Evolutionary conservation across 1,140 invertebrate genomes (phyloP).

Genomic region (Melipona quadrifasciata): DNA sequence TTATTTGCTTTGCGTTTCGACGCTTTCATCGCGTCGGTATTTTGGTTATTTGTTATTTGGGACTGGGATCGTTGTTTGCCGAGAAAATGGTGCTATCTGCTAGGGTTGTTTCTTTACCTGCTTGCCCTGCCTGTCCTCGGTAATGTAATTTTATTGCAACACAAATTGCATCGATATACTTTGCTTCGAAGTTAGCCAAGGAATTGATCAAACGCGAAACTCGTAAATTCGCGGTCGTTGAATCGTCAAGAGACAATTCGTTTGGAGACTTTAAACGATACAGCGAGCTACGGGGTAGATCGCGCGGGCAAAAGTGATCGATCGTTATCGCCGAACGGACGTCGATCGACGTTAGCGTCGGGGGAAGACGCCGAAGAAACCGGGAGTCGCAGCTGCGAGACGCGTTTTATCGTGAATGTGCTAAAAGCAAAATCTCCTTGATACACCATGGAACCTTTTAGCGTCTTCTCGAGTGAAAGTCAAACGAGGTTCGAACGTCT

Average conservation of each 20-base stretch:
- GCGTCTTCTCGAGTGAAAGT: conserved; percentile 79
- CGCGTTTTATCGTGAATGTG: conserved; percentile 81
- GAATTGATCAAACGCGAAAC: neutral
- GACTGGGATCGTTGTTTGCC: no score
- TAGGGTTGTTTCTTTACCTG: no score
- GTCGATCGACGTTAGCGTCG: conserved; percentile 74
- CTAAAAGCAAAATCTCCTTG: conserved; percentile 82
- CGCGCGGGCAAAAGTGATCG: neutral
- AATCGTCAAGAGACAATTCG: neutral
- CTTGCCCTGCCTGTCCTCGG: no score
- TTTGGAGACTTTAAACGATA: neutral
- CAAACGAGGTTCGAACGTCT: conserved; percentile 68
- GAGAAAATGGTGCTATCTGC: no score
- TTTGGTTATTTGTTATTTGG: neutral
- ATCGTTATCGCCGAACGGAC: conserved; percentile 49
- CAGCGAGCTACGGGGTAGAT: neutral
- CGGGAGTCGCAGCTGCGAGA: conserved; percentile 64
- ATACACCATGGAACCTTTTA: conserved; percentile 81
- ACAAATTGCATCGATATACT: no score
- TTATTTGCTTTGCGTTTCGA: neutral
- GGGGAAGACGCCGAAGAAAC: conserved; percentile 45
- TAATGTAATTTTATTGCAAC: no score
- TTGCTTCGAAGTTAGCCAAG: no score
- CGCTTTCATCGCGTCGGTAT: neutral
- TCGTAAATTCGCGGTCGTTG: neutral